Evolutionary conservation across 2,113 vertebrate genomes (phyloP).

Genomic region (Dromiciops gliroides): DNA sequence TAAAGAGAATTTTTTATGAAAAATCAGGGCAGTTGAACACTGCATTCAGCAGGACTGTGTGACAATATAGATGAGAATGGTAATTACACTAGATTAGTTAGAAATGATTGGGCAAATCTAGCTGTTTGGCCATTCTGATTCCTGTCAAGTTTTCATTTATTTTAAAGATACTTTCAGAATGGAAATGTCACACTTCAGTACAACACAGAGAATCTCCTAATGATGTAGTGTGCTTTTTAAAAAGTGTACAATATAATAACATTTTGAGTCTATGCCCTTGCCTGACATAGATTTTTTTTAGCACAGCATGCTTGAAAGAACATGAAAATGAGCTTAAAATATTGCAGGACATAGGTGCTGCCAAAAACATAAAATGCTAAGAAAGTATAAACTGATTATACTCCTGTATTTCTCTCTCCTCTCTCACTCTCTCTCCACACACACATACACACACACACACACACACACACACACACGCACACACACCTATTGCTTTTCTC

Average conservation of each 20-base stretch:
- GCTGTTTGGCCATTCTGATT: conserved; percentile 12
- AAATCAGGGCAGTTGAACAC: not conserved
- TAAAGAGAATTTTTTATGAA: conserved; percentile 38
- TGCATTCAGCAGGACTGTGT: not conserved
- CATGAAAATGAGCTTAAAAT: conserved; percentile 20
- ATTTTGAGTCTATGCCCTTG: not conserved
- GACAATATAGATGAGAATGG: not conserved
- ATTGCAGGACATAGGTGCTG: not conserved
- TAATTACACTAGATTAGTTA: conserved; percentile 1
- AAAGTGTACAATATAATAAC: not conserved
- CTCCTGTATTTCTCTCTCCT: not conserved
- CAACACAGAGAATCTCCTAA: not conserved
- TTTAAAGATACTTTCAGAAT: conserved; percentile 51
- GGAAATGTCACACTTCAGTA: conserved; percentile 17
- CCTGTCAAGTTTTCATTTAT: conserved; percentile 32
- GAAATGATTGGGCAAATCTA: not conserved
- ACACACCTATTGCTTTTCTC: not conserved
- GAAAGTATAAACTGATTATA: not conserved
- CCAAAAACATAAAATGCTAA: conserved; percentile 9
- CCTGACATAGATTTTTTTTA: conserved; percentile 7
- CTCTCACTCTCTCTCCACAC: no score
- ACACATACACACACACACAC: no score
- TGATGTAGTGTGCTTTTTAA: not conserved
- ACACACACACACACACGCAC: no score
- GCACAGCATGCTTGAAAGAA: conserved; percentile 38